Evolutionary conservation across 1,140 invertebrate genomes (phyloP), one percentile per base, ranked within the genome.

Genomic region (Geopemphigus sp.): DNA sequence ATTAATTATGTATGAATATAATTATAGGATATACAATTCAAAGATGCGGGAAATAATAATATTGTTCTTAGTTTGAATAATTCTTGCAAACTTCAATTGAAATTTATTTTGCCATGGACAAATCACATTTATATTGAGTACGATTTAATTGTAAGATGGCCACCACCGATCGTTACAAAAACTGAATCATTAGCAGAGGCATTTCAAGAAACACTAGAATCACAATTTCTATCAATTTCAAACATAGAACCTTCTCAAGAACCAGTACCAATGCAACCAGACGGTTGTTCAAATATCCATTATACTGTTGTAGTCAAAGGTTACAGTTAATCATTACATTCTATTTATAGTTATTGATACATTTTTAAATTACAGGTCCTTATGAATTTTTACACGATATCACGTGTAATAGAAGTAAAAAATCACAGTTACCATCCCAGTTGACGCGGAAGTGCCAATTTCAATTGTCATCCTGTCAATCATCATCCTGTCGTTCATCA

Each of bases 341-440:
- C 19, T 59, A 54, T 15, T 64, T 66, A 8, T 54, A 32, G 56
- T 64, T 57, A 80, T 78, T 81, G 19, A 45, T 47, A 19, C 29
- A 24, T 32, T 56, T 70, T 12, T 64, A 80, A 82, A 66, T 86
- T 85, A 81, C 85, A 89, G 92, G 91, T 5, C 90, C 91, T 2
- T 93, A 94, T 84, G 92, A 94, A 83, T 94, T 94, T 86, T 85
- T 94, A 22, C 91, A 93, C 84, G 93, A 94, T 83, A 90, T 93
- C 24, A 92, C 91, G 1, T 93, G 91, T 84, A 84, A 90, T 32
- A 88, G 39, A 26, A 78, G 17, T 50, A 78, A 78, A 50, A 78
- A 78, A 50, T 29, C 22, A 3, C 57, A 63, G 56, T 15, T 24
- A 56, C 24, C 11, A 8, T 45, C 39, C 26, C 22, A 50, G 11